These are phyloP conservation scores for Mohoua ochrocephala DNA, from an alignment of 2,113 vertebrate species.

Conservation along the genomic window DNA sequence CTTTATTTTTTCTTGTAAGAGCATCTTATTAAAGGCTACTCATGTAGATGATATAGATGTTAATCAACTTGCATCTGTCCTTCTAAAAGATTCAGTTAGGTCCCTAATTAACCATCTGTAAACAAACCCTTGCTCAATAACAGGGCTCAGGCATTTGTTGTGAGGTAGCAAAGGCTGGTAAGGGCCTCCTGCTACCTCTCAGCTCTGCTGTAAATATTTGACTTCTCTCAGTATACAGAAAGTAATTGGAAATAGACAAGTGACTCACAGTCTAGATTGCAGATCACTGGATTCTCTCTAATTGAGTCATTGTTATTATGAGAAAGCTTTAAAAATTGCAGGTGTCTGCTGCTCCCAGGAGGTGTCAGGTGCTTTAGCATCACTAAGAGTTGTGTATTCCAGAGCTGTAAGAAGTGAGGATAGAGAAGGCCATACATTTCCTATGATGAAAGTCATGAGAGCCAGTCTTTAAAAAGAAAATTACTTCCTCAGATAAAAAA, in stretches of 20 bases:
- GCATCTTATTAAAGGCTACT: constrained; percentile 53
- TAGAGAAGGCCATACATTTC: background rate
- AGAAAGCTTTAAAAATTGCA: background rate
- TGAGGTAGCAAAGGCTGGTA: background rate
- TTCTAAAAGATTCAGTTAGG: constrained; percentile 42
- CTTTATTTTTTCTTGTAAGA: constrained; percentile 41
- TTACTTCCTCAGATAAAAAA: background rate
- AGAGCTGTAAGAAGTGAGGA: background rate
- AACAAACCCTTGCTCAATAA: constrained; percentile 11
- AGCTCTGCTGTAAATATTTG: background rate
- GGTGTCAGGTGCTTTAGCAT: background rate
- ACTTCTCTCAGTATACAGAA: background rate
- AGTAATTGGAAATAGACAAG: background rate
- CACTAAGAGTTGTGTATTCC: background rate
- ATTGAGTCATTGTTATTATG: background rate
- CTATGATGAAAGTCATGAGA: background rate
- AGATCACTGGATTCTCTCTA: background rate
- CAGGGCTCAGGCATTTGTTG: background rate
- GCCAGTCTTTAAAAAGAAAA: background rate
- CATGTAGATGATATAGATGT: constrained; percentile 24
- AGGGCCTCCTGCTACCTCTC: background rate
- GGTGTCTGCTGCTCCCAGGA: background rate
- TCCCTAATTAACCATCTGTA: constrained; percentile 53
- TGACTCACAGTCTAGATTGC: background rate
- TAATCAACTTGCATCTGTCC: constrained; percentile 60